A percentile compares a stretch with the other conserved stretches of the same genome.
Evolutionary conservation across 2,113 vertebrate species (phyloP).

Genomic region (Pteruthius melanotis): DNA sequence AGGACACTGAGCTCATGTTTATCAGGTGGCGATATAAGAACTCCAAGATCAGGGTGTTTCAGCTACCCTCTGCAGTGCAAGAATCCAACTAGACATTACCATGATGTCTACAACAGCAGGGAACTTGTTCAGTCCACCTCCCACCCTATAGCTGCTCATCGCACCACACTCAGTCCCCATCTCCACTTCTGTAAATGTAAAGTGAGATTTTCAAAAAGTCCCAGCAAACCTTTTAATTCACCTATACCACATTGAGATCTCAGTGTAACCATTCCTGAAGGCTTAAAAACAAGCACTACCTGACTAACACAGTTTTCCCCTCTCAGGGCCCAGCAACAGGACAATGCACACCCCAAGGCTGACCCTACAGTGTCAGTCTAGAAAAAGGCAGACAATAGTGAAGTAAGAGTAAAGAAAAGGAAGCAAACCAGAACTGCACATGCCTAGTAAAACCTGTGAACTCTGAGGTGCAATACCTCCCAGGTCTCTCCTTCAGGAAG

Average conservation of each 20-base stretch:
- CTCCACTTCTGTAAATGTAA: not conserved
- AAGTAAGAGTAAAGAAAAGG: not conserved
- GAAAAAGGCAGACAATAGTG: not conserved
- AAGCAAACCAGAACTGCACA: not conserved
- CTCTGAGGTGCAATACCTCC: not conserved
- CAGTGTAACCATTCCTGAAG: not conserved
- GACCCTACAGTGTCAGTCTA: not conserved
- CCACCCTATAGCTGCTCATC: not conserved
- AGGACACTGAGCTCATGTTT: not conserved
- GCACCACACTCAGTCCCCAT: not conserved
- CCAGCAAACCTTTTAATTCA: not conserved
- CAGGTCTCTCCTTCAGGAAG: not conserved
- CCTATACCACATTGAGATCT: not conserved
- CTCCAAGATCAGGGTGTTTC: not conserved
- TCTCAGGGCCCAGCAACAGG: not conserved
- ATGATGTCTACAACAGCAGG: not conserved
- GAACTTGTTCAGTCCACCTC: not conserved
- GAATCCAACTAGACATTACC: not conserved
- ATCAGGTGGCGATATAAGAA: not conserved
- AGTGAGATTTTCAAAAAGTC: not conserved
- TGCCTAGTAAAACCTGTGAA: not conserved
- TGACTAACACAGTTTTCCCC: not conserved
- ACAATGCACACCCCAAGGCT: not conserved
- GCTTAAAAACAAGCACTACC: not conserved
- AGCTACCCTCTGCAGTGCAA: not conserved